These are phyloP conservation scores for Trachymyrmex septentrionalis DNA, from an alignment of 1,140 invertebrate species.

Conservation along the genomic window DNA sequence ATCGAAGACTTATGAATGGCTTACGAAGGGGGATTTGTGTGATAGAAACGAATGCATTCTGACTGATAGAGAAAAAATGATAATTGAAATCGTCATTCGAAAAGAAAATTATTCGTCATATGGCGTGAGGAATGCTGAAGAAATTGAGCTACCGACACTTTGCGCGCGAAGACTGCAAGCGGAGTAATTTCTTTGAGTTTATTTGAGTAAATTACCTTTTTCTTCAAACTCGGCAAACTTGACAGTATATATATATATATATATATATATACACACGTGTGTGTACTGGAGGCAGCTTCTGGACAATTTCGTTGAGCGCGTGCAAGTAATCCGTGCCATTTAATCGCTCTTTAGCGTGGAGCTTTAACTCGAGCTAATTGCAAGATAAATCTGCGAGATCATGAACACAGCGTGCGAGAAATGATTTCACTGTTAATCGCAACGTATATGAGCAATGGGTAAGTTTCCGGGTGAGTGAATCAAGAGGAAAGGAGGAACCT, in stretches of 20 bases:
- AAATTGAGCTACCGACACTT: not conserved
- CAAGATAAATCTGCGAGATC: not conserved
- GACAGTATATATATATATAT: not conserved
- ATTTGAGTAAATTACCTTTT: not conserved
- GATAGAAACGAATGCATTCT: not conserved
- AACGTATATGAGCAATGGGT: not conserved
- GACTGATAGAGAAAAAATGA: not conserved
- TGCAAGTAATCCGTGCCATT: not conserved
- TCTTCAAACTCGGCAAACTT: not conserved
- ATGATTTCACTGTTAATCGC: not conserved
- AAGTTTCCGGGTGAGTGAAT: not conserved
- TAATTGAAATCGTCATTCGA: not conserved
- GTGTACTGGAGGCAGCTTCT: not conserved
- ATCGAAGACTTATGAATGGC: too few species aligned
- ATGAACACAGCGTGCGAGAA: not conserved
- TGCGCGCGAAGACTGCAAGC: not conserved
- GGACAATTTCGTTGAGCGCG: constrained; percentile 4
- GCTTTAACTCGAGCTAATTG: not conserved
- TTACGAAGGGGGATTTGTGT: too few species aligned
- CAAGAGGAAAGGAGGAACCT: not conserved
- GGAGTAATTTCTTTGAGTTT: not conserved
- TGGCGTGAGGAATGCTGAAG: not conserved
- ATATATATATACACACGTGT: not conserved
- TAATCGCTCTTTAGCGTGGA: not conserved
- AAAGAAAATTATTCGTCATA: not conserved